Percentiles rank a stretch among this genome's conserved stretches.
These are phyloP conservation scores for Acanthopagrus latus DNA, from an alignment of 2,797 vertebrate species.

Conservation along the genomic window DNA sequence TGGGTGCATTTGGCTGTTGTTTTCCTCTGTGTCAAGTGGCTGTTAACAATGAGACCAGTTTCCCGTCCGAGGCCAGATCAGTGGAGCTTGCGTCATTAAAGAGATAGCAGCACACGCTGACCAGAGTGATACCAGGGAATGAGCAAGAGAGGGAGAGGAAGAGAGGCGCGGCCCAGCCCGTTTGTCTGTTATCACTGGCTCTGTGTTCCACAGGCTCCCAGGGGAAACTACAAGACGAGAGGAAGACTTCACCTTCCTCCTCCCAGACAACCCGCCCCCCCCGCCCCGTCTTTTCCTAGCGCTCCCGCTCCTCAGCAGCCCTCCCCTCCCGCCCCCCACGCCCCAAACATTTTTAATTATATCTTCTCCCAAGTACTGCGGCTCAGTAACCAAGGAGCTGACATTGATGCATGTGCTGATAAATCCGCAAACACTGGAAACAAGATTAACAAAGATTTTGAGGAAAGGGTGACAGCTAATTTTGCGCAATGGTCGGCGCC, in stretches of 20 bases:
- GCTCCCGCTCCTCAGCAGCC: constrained; percentile 65
- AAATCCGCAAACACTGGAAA: constrained; percentile 99
- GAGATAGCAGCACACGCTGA: constrained; percentile 87
- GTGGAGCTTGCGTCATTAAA: constrained; percentile 89
- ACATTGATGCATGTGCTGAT: constrained; percentile 99
- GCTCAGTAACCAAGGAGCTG: constrained; percentile 99
- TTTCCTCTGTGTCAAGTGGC: constrained; percentile 73
- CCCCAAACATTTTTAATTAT: constrained; percentile 99
- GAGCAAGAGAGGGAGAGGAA: constrained; percentile 76
- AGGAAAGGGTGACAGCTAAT: constrained; percentile 99
- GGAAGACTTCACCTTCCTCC: constrained; percentile 93
- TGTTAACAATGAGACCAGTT: constrained; percentile 63
- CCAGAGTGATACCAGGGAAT: constrained; percentile 83
- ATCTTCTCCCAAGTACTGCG: constrained; percentile 97
- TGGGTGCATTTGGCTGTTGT: constrained; percentile 74
- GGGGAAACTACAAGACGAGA: constrained; percentile 83
- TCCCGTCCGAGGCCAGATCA: constrained; percentile 61
- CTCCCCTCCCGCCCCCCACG: constrained; percentile 80
- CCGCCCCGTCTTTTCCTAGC: constrained; percentile 48
- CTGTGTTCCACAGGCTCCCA: constrained; percentile 86
- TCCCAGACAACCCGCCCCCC: constrained; percentile 82
- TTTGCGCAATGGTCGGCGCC: constrained; percentile 97
- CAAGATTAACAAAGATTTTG: constrained; percentile 99
- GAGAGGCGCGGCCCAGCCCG: constrained; percentile 72
- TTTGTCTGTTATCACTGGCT: constrained; percentile 92